Percentiles rank a stretch among this genome's conserved stretches.
Conservation (phyloP, 2,113 vertebrate genomes). For the Caranx ignobilis region DNA sequence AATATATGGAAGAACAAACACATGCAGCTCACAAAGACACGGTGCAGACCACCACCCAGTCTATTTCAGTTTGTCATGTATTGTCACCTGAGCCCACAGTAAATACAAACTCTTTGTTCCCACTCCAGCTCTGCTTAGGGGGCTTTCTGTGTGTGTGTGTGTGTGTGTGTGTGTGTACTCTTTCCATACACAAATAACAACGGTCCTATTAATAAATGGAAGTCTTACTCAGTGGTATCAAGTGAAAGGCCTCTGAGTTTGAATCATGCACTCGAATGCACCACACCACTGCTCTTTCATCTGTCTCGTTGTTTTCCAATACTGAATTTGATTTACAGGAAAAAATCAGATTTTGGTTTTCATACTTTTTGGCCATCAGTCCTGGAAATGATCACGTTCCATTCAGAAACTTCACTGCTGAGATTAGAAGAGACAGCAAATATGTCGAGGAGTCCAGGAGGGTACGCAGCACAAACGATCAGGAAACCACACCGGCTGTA, state of each 20-base stretch:
- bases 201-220: constrained; percentile 49
- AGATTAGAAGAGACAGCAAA: background rate
- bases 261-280: background rate
- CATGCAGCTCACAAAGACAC: constrained; percentile 21
- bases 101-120: constrained; percentile 78
- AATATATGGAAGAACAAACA: constrained; percentile 73
- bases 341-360: background rate
- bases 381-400: background rate
- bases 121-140: constrained; percentile 50
- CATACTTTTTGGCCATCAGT: background rate
- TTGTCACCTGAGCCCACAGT: constrained; percentile 78
- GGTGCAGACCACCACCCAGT: constrained; percentile 72
- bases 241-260: constrained; percentile 25
- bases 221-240: constrained; percentile 40
- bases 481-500: background rate
- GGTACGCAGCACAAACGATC: background rate
- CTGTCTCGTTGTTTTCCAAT: background rate
- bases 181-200: constrained; percentile 44
- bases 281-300: background rate
- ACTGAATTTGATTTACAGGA: background rate
- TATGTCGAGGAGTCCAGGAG: background rate
- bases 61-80: constrained; percentile 80
- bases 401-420: background rate
- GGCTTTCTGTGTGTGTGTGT: constrained; percentile 31
- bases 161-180: background rate